Base-by-base conservation (phyloP, 2,888 invertebrate species). In the Ditula angustiorana region DNA sequence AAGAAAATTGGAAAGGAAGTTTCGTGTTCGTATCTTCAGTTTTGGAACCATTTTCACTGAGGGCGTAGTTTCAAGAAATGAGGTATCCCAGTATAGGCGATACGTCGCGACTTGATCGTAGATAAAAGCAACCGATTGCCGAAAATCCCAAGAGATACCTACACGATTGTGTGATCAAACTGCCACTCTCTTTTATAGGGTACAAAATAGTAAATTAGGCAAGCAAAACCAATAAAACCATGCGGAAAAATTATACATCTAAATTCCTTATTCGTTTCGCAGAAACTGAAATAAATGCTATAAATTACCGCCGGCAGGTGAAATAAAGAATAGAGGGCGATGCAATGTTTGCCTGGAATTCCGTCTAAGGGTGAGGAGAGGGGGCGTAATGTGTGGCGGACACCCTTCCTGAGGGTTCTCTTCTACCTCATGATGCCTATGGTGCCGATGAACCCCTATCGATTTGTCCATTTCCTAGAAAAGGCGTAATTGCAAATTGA, bases 1-100 rank as follows among this genome's bases (percentile, higher is more conserved):
- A 84, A 89, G 92, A 90, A 92, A 91, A 92, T 92, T 91, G 90
- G 92, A 91, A 90, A 88, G 84, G 88, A 90, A 91, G 87, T 89
- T 90, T 88, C 87, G 81, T 84, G 80, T 81, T 83, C 81, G 76
- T 80, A 77, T 87, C 87, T 81, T 82, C 82, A 84, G 85, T 81
- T 82, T 77, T 75, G 77, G 73, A 76, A 74, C 74, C 75, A 76
- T 78, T 74, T 80, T 72, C 75, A 76, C 80, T 80, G 75, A 79
- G 78, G 78, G 76, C 80, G 78, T 41, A 41, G 41, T 80, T 82
- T 77, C 76, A 79, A 72, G 71, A 78, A 80, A 79, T 82, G 80
- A 78, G 75, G 71, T 75, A 76, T 76, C 74, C 41, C 10, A 41
- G 41, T 19, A 41, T 41, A 75, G 80, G 65, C 80, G 78, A 69